Conservation (phyloP, 2,113 vertebrate species). For the Nerophis lumbriciformis region DNA sequence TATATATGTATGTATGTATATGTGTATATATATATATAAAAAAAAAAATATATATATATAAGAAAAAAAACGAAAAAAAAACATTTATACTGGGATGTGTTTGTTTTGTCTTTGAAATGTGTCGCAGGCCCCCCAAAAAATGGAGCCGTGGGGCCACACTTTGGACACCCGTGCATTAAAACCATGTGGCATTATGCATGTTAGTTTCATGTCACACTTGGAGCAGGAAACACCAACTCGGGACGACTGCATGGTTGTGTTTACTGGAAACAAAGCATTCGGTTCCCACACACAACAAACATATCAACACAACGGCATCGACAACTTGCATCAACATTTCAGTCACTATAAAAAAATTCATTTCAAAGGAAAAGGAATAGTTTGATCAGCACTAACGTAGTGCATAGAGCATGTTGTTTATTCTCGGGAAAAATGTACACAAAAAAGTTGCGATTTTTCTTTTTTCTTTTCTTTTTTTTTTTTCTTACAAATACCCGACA, state of each 20-base stretch:
- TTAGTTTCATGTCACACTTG: not conserved
- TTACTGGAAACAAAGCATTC: constrained; percentile 55
- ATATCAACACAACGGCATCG: constrained; percentile 65
- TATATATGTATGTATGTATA: no score
- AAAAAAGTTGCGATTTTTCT: constrained; percentile 39
- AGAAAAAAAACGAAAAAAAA: no score
- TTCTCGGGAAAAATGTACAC: constrained; percentile 47
- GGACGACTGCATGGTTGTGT: constrained; percentile 31
- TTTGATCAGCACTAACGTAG: constrained; percentile 92
- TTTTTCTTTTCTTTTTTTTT: not conserved
- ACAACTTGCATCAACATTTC: constrained; percentile 73
- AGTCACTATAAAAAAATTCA: constrained; percentile 86
- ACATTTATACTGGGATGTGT: no score
- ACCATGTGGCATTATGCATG: not conserved
- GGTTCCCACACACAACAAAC: constrained; percentile 65
- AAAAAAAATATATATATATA: no score
- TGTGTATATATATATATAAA: no score
- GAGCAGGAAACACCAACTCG: no score
- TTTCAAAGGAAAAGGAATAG: constrained; percentile 74
- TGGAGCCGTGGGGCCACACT: no score
- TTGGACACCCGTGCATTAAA: no score
- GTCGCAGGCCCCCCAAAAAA: no score
- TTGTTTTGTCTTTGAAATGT: no score
- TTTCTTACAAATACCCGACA: constrained; percentile 43
- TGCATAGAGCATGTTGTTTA: constrained; percentile 73